Conservation (phyloP, 1,140 invertebrate genomes). For the Camponotus pennsylvanicus region DNA sequence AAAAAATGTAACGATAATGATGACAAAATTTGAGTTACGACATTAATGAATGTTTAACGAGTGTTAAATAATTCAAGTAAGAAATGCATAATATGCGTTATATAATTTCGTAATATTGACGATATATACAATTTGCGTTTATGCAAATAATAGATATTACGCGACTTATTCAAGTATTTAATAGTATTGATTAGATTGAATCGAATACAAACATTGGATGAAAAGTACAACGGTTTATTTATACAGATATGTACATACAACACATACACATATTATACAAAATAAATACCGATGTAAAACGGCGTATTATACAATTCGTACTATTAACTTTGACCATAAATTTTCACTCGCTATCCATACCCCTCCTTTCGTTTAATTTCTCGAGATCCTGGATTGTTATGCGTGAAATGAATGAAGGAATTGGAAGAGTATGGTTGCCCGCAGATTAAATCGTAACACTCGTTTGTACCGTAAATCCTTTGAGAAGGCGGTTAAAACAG, state of each 20-base stretch:
- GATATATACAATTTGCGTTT: neutral
- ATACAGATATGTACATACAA: neutral
- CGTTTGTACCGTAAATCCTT: slow-evolving; percentile 19
- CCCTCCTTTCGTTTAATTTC: neutral
- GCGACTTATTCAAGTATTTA: neutral
- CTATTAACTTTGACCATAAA: neutral
- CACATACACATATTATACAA: neutral
- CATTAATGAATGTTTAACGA: neutral
- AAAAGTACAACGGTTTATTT: neutral
- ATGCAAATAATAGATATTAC: neutral
- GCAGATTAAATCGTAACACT: slow-evolving; percentile 1
- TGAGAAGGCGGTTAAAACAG: neutral
- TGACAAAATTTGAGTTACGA: neutral
- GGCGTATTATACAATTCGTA: neutral
- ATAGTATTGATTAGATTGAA: slow-evolving; percentile 20
- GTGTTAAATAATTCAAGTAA: neutral
- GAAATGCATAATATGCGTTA: neutral
- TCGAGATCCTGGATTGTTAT: neutral
- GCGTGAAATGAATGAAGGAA: neutral
- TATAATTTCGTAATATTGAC: neutral
- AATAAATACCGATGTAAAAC: slow-evolving; percentile 8
- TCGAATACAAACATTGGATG: neutral
- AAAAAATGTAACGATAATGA: no score
- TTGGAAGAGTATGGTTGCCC: neutral
- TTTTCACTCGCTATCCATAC: neutral